phyloP scores from a whole-genome alignment of 2,888 invertebrate species.

The Volucella inanis region DNA sequence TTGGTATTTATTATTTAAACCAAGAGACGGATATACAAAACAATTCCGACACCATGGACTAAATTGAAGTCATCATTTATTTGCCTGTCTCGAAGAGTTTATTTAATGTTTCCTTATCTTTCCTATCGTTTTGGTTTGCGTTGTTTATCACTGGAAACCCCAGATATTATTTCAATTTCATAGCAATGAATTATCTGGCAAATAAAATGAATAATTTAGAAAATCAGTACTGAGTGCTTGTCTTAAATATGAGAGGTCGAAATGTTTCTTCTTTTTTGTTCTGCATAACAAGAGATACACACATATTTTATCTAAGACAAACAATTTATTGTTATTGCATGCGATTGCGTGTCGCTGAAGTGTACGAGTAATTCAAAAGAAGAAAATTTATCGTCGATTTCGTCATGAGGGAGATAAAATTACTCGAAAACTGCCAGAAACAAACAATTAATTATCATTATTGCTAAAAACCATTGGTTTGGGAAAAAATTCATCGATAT shows the following conservation, averaged over 20 bases:
- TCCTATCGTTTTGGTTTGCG: background rate
- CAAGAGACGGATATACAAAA: conserved; percentile 7
- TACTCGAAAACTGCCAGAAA: conserved; percentile 21
- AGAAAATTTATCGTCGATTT: conserved; percentile 43
- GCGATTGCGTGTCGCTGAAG: conserved; percentile 37
- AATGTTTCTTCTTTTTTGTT: conserved; percentile 21
- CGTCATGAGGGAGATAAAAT: conserved; percentile 9
- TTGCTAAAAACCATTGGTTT: background rate
- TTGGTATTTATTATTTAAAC: conserved; percentile 56
- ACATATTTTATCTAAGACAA: conserved; percentile 18
- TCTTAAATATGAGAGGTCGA: background rate
- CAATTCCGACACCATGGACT: conserved; percentile 16
- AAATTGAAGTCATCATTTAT: conserved; percentile 64
- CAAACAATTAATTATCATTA: conserved; percentile 27
- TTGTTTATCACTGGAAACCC: conserved; percentile 29
- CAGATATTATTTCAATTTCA: conserved; percentile 56
- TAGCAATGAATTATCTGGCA: conserved; percentile 58
- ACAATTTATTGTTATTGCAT: conserved; percentile 56
- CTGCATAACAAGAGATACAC: background rate
- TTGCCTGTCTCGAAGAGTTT: conserved; percentile 43
- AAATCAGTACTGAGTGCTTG: conserved; percentile 49
- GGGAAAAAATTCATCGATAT: too few relatives aligned
- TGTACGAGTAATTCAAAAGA: conserved; percentile 39
- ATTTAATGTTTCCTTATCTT: conserved; percentile 51
- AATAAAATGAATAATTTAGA: conserved; percentile 58